These are phyloP conservation scores for Elysia crispata DNA, from an alignment of 2,888 invertebrate genomes.

Conservation along the genomic window DNA sequence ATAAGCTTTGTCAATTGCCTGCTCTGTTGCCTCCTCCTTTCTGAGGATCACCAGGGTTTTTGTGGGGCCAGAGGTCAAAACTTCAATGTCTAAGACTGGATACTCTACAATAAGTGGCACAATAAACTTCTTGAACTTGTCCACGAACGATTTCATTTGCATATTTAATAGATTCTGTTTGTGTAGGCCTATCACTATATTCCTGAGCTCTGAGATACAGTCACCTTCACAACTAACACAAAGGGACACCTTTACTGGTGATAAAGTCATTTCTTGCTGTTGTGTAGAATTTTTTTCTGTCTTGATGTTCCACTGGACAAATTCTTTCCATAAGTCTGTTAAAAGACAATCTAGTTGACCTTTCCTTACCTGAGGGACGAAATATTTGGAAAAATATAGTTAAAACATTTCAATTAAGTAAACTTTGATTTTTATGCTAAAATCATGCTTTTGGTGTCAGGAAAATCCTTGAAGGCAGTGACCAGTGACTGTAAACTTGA, in stretches of 20 bases:
- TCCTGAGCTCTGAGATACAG: conserved; percentile 49
- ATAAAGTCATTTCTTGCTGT: neutral
- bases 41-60: conserved; percentile 14
- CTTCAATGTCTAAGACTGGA: neutral
- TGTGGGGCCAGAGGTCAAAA: neutral
- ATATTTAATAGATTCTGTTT: conserved; percentile 74
- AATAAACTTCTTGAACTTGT: conserved; percentile 81
- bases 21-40: neutral
- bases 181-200: conserved; percentile 66
- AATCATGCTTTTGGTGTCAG: neutral
- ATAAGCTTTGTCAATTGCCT: neutral
- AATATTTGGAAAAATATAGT: neutral
- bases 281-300: neutral
- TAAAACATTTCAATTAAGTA: neutral
- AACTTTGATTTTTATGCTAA: neutral
- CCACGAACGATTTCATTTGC: conserved; percentile 81
- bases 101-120: conserved; percentile 33
- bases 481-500: too few species aligned
- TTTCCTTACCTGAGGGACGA: conserved; percentile 16
- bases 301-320: conserved; percentile 26
- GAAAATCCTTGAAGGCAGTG: too few species aligned
- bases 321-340: conserved; percentile 34
- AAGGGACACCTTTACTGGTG: conserved; percentile 22
- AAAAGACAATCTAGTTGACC: conserved; percentile 28
- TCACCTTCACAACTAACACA: conserved; percentile 29